Base-by-base conservation (phyloP, 1,140 invertebrate species). In the Platyura marginata region DNA sequence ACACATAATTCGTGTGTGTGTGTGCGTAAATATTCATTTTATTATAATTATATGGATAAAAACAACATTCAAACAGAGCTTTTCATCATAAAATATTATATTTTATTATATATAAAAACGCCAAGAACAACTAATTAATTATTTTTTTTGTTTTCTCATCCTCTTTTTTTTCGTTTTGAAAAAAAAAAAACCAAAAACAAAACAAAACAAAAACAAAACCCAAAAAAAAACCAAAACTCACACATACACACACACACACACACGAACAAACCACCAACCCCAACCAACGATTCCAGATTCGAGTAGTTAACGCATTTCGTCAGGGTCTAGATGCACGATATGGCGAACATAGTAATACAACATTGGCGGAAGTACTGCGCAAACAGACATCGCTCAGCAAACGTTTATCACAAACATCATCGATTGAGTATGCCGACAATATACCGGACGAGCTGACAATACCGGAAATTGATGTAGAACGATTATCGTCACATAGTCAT, bases 221-320 rank as follows among this genome's bases (percentile, higher is more conserved):
- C 32, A 33, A 42, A 42, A 33, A 19, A 34, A 42, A 21, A 5
- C 32, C 18, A 21, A 10, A 34, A 18, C 20, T 41, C 16, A 21
- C n/a, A 10, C 21, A 21, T 41, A 21, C 9, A 13, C 18, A 41
- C 21, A 23, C 21, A 23, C 13, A 21, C 21, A 36, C 10, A 36
- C 34, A 36, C 10, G 6, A 10, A 36, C 34, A 36, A 5, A 10
- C 16, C 6, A 5, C 6, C 34, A 36, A 10, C 10, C 34, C 6
- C 34, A 36, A 10, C 10, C 34, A 29, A 29, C 13, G 25, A 57
- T 77, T 81, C 56, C 81, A 93, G 90, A 95, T 96, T 68, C 89
- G 92, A 74, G 92, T 95, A 76, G 90, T 95, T 70, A 95, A 96
- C 75, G 92, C 92, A 72, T 96, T 96, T 77, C 89, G 92, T 67